A percentile compares a stretch with the other conserved stretches of the same genome.
These are phyloP conservation scores for Oscheius sp. DNA, from an alignment of 2,888 invertebrate species.

Conservation along the genomic window DNA sequence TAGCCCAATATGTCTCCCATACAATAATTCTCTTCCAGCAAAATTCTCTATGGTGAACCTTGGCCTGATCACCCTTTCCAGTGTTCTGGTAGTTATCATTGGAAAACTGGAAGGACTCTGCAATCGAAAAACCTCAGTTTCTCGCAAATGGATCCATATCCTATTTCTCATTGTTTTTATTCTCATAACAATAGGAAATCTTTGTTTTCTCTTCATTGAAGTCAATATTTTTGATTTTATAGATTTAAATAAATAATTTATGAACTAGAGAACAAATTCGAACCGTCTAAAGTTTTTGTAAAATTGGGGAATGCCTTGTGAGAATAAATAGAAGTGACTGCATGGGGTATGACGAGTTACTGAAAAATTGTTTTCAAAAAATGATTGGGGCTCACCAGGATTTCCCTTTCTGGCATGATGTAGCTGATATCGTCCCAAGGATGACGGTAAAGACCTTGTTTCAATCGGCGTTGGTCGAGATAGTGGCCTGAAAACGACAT, in stretches of 20 bases:
- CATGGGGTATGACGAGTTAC: neutral
- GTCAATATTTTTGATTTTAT: too few species aligned
- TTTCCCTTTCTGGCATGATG: slow-evolving; percentile 78
- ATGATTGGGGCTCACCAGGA: slow-evolving; percentile 28
- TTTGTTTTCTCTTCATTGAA: neutral
- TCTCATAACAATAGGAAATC: neutral
- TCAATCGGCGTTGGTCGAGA: slow-evolving; percentile 96
- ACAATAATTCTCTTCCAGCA: neutral
- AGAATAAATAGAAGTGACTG: neutral
- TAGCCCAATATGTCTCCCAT: neutral
- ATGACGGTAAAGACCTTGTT: slow-evolving; percentile 97
- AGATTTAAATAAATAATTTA: too few species aligned
- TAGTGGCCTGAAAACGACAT: slow-evolving; percentile 80
- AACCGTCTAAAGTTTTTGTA: too few species aligned
- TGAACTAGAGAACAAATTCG: too few species aligned
- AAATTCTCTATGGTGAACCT: slow-evolving; percentile 4
- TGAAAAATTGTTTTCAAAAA: neutral
- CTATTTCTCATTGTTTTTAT: neutral
- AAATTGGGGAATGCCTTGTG: too few species aligned
- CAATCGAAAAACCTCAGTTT: neutral
- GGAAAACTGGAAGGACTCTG: slow-evolving; percentile 2
- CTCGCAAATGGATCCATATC: neutral
- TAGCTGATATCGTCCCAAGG: slow-evolving; percentile 99
- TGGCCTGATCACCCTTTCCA: slow-evolving; percentile 2
- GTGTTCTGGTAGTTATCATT: slow-evolving; percentile 3